Evolutionary conservation across 2,797 vertebrate genomes (phyloP), one percentile per base, ranked within the genome.

Genomic region (Parambassis ranga): DNA sequence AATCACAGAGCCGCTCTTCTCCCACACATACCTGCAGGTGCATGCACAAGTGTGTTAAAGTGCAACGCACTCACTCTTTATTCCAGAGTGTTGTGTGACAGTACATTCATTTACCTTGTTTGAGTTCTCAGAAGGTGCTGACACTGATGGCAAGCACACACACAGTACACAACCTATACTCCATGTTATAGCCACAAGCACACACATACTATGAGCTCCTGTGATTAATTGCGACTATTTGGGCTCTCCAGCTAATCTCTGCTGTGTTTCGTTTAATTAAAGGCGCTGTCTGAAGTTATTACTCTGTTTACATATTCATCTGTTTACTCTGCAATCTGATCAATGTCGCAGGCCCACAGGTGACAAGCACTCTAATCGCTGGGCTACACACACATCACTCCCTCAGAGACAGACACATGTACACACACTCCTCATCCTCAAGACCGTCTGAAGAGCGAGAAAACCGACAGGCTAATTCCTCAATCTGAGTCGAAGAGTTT

Each of bases 21-120:
- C 97, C 97, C 97, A 99, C 18, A 94, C 39, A 4, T 95, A 92
- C 89, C 97, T 98, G 69, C 4, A 61, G 64, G 59, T 28, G 43
- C 6, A 24, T 15, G 43, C 44, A 10, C 8, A 36, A 6, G 2
- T 16, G 7, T 23, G n/a, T 47, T 13, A 46, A 39, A 27, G 19
- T 10, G 11, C 6, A 4, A 39, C 41, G 20, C 61, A 20, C 49
- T 5, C 37, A 26, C 37, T 11, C 18, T 26, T 50, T 27, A 26
- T 59, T 28, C 27, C 7, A 1, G 23, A 38, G 38, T 39, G 65
- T 36, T 55, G 55, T 55, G 55, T 68, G 67, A 80, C 72, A 79
- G 71, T 62, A 53, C 78, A 68, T 65, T 51, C 11, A 53, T 71
- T 71, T 70, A 58, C 47, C 63, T 46, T 63, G 56, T 57, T 47